phyloP scores from a whole-genome alignment of 2,888 invertebrate genomes.

The Drosophila flavopinicola region DNA sequence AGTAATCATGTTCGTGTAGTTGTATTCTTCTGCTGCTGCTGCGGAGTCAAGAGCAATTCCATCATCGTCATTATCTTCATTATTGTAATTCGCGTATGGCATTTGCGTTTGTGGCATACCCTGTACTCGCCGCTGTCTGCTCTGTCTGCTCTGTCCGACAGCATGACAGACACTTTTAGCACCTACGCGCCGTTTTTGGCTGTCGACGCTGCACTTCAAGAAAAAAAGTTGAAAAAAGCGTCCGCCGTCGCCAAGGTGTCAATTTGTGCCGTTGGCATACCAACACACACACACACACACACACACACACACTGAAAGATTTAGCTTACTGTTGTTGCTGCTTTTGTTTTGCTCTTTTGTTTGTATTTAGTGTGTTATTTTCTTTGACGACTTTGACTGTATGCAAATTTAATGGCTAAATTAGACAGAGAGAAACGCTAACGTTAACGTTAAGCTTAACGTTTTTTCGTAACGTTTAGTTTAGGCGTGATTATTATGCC shows the following conservation, averaged over 20 bases:
- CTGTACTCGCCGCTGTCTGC: neutral
- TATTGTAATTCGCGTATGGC: conserved; percentile 3
- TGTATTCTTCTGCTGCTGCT: neutral
- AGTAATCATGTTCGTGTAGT: neutral
- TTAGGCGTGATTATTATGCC: conserved; percentile 59
- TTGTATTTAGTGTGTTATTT: conserved; percentile 27
- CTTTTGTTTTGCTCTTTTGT: conserved; percentile 22
- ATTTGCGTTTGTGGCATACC: conserved; percentile 23
- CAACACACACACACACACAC: conserved; percentile 22
- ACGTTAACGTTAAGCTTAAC: conserved; percentile 29
- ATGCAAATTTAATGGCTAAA: conserved; percentile 81
- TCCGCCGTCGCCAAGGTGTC: conserved; percentile 69
- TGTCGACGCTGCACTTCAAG: neutral
- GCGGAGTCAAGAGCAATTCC: neutral
- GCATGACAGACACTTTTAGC: conserved; percentile 65
- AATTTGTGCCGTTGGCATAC: conserved; percentile 68
- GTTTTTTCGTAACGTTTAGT: conserved; percentile 32
- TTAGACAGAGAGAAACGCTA: conserved; percentile 59
- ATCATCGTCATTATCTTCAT: conserved; percentile 12
- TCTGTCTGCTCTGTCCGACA: neutral
- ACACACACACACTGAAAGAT: conserved; percentile 8
- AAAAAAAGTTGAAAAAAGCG: conserved; percentile 30
- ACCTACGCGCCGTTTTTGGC: conserved; percentile 57
- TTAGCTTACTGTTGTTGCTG: conserved; percentile 9
- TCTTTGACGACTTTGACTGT: conserved; percentile 55